Conservation (phyloP, 2,888 invertebrate species). For the Dasysyrphus tricinctus region DNA sequence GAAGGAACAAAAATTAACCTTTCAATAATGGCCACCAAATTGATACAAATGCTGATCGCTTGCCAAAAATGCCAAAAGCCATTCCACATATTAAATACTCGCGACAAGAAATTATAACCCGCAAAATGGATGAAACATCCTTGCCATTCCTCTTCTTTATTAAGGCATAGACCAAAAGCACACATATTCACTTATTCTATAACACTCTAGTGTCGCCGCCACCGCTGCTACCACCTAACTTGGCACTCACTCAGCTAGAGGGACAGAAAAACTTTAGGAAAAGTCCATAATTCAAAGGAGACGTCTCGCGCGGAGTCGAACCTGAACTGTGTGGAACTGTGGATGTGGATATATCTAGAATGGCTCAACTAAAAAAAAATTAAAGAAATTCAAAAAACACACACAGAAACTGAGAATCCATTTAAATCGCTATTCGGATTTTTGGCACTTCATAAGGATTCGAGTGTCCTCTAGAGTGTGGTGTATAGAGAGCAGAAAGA, state of each 20-base stretch:
- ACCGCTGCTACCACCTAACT: slow-evolving; percentile 63
- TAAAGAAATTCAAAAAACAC: slow-evolving; percentile 8
- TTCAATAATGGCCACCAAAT: slow-evolving; percentile 74
- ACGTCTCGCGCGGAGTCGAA: slow-evolving; percentile 31
- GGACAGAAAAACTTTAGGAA: slow-evolving; percentile 62
- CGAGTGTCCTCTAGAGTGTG: slow-evolving; percentile 57
- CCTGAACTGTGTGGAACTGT: not conserved
- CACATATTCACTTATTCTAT: slow-evolving; percentile 58
- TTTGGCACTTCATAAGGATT: slow-evolving; percentile 75
- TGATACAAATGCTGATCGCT: slow-evolving; percentile 72
- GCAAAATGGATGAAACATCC: slow-evolving; percentile 64
- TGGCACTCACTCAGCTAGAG: slow-evolving; percentile 69
- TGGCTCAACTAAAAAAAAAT: not conserved
- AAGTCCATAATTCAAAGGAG: slow-evolving; percentile 71
- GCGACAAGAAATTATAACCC: slow-evolving; percentile 74
- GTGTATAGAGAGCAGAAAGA: slow-evolving; percentile 5
- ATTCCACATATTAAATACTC: slow-evolving; percentile 75
- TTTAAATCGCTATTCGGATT: slow-evolving; percentile 71
- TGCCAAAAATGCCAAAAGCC: slow-evolving; percentile 75
- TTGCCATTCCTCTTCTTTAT: slow-evolving; percentile 55
- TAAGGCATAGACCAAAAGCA: not conserved
- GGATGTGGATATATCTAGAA: not conserved
- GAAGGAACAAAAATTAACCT: slow-evolving; percentile 72
- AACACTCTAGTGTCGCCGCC: slow-evolving; percentile 60
- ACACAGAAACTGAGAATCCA: slow-evolving; percentile 54